Evolutionary conservation across 2,888 invertebrate genomes (phyloP).

Genomic region (Drosophila neotestacea): DNA sequence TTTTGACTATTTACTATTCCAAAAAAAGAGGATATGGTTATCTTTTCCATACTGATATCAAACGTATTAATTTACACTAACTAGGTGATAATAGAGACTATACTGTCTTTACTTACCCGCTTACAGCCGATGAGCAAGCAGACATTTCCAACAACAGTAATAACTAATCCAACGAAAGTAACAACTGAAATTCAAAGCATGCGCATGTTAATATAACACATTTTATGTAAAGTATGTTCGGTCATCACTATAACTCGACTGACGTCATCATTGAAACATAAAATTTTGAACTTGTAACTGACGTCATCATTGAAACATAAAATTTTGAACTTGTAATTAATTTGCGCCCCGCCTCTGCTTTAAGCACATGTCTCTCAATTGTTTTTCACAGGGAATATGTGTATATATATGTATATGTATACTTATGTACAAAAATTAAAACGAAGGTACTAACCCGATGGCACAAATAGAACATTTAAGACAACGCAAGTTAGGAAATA

Average conservation of each 20-base stretch:
- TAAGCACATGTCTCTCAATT: too few relatives aligned
- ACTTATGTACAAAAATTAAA: too few relatives aligned
- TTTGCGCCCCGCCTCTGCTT: too few relatives aligned
- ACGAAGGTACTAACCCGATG: too few relatives aligned
- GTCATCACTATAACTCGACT: constrained; percentile 45
- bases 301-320: too few relatives aligned
- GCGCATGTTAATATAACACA: constrained; percentile 2
- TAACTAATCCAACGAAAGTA: constrained; percentile 58
- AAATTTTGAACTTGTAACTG: constrained; percentile 36
- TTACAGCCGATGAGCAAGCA: constrained; percentile 68
- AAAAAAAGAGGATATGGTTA: too few relatives aligned
- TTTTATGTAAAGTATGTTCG: background rate
- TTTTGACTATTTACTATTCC: background rate
- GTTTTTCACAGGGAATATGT: too few relatives aligned
- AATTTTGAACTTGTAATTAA: too few relatives aligned
- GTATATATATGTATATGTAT: too few relatives aligned
- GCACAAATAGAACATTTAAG: constrained; percentile 53
- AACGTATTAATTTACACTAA: background rate
- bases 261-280: constrained; percentile 56
- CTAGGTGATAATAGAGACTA: background rate
- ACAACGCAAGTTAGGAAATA: constrained; percentile 52
- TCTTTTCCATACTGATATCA: too few relatives aligned
- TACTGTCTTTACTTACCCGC: constrained; percentile 50
- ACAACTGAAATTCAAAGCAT: constrained; percentile 51
- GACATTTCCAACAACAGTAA: constrained; percentile 58